A percentile compares a stretch with the other conserved stretches of the same genome.
Conservation (phyloP, 1,140 invertebrate genomes). For the Mesaphorura yosii region DNA sequence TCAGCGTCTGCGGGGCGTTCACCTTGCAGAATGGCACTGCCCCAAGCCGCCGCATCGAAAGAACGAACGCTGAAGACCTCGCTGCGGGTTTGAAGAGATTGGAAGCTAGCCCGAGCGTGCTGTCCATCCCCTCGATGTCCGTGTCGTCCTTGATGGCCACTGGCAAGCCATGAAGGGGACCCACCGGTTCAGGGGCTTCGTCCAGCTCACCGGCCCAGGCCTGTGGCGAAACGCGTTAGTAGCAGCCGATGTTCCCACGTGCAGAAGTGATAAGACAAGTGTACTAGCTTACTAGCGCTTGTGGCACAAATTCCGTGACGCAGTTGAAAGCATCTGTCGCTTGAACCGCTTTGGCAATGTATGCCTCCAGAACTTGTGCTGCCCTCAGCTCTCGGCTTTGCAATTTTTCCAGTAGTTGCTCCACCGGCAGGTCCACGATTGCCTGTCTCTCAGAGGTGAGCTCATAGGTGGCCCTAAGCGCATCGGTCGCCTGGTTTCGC, state of each 20-base stretch:
- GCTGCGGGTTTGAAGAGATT: conserved; percentile 32
- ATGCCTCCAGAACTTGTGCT: conserved; percentile 10
- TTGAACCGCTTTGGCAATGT: conserved; percentile 13
- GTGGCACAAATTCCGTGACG: conserved; percentile 25
- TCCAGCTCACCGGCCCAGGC: conserved; percentile 32
- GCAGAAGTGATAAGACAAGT: background rate
- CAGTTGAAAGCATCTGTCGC: conserved; percentile 5
- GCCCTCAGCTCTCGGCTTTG: conserved; percentile 13
- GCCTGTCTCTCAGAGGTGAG: background rate
- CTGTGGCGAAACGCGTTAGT: conserved; percentile 15
- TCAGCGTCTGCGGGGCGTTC: conserved; percentile 35
- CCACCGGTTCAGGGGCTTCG: conserved; percentile 18
- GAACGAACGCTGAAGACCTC: conserved; percentile 33
- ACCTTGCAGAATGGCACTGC: conserved; percentile 38
- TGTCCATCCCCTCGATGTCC: conserved; percentile 37
- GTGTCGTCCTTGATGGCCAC: conserved; percentile 33
- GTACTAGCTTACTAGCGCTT: conserved; percentile 11
- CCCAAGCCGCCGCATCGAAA: conserved; percentile 27
- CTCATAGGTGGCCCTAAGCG: background rate
- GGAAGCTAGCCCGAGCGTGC: conserved; percentile 35
- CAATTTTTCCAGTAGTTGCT: conserved; percentile 10
- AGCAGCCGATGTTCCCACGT: conserved; percentile 8
- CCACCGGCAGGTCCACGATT: background rate
- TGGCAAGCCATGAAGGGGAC: conserved; percentile 33
- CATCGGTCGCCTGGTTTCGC: background rate